Percentiles rank a stretch among this genome's conserved stretches.
phyloP scores from a whole-genome alignment of 2,797 vertebrate species.

The Lindbergichthys nudifrons region DNA sequence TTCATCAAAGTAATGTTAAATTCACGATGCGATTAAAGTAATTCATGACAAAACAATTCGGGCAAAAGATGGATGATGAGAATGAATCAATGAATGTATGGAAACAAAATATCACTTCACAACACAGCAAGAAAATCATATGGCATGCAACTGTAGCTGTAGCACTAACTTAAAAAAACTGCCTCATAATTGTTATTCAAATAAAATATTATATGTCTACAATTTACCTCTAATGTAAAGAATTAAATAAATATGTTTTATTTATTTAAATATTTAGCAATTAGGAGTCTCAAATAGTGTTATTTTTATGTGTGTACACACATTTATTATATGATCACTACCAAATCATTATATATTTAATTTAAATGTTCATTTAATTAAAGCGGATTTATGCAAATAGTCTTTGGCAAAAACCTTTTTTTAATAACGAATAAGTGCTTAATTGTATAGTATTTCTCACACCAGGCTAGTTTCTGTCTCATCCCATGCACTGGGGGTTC shows the following conservation, averaged over 20 bases:
- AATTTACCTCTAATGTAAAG: background rate
- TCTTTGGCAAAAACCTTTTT: background rate
- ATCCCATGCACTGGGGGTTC: conserved; percentile 70
- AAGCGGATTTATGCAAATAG: too few species aligned
- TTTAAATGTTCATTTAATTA: too few species aligned
- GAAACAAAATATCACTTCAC: conserved; percentile 82
- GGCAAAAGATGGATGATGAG: conserved; percentile 57
- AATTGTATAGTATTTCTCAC: conserved; percentile 18
- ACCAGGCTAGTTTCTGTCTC: conserved; percentile 21
- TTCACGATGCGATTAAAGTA: conserved; percentile 77
- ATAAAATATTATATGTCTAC: background rate
- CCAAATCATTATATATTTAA: too few species aligned
- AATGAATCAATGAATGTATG: conserved; percentile 82
- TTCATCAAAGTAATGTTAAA: conserved; percentile 78
- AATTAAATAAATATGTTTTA: too few species aligned
- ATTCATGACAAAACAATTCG: conserved; percentile 68
- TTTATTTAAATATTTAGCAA: background rate
- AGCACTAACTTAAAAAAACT: conserved; percentile 10
- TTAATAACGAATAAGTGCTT: background rate
- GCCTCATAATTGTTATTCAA: background rate
- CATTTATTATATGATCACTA: too few species aligned
- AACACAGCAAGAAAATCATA: conserved; percentile 79
- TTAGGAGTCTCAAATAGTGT: background rate
- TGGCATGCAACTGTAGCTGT: conserved; percentile 79
- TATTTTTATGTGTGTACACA: background rate